phyloP scores from a whole-genome alignment of 2,797 vertebrate genomes.

The Chanos chanos region DNA sequence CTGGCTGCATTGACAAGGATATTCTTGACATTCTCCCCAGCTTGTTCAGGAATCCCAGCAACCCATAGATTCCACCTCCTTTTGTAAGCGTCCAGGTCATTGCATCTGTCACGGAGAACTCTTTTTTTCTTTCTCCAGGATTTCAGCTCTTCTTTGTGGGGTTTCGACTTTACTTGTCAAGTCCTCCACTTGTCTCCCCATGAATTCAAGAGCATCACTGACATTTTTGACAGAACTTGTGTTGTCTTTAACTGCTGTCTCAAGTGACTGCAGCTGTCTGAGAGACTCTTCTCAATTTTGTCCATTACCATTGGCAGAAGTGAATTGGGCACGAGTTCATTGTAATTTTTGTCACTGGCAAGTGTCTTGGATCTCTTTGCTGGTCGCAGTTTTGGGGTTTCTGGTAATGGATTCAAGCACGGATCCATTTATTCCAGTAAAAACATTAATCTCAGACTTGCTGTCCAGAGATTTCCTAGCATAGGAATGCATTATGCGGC shows the following conservation, averaged over 20 bases:
- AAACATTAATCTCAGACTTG: neutral
- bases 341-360: neutral
- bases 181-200: neutral
- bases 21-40: slow-evolving; percentile 4
- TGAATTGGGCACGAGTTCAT: neutral
- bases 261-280: neutral
- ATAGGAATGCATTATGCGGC: neutral
- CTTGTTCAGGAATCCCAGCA: neutral
- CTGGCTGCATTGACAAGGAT: neutral
- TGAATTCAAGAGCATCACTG: neutral
- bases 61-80: slow-evolving; percentile 21
- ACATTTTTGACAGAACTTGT: neutral
- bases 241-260: neutral
- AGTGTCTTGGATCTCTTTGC: neutral
- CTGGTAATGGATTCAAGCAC: neutral
- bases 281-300: slow-evolving; percentile 6
- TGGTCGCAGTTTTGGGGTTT: neutral
- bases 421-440: neutral
- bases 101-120: neutral
- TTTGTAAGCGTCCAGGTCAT: slow-evolving; percentile 10
- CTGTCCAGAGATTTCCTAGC: neutral
- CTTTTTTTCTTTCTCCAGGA: neutral
- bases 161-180: neutral
- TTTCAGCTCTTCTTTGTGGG: neutral
- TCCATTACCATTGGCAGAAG: slow-evolving; percentile 7